Evolutionary conservation across 2,888 invertebrate genomes (phyloP).

Genomic region (Penaeus monodon): DNA sequence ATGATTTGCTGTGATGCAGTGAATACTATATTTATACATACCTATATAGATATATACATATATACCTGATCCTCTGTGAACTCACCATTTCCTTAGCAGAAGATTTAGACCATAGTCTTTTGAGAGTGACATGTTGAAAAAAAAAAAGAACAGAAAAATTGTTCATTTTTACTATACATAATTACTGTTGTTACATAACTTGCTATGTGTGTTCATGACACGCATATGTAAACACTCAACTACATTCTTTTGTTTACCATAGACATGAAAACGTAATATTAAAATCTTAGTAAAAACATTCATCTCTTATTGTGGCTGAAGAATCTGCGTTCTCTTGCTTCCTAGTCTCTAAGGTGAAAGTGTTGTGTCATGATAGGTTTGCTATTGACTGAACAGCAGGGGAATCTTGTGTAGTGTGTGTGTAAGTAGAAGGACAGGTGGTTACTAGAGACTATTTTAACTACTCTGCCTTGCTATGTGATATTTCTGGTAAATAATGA

Average conservation of each 20-base stretch:
- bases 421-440: slow-evolving; percentile 49
- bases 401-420: slow-evolving; percentile 30
- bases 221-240: no score
- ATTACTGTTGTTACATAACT: no score
- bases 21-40: slow-evolving; percentile 18
- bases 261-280: neutral
- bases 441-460: slow-evolving; percentile 55
- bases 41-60: slow-evolving; percentile 14
- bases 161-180: no score
- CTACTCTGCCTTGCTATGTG: slow-evolving; percentile 63
- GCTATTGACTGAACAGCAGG: slow-evolving; percentile 11
- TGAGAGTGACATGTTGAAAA: slow-evolving; percentile 2
- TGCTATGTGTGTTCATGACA: no score
- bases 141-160: no score
- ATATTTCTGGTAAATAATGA: slow-evolving; percentile 57
- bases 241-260: neutral
- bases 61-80: slow-evolving; percentile 42
- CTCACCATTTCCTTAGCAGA: slow-evolving; percentile 42
- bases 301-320: slow-evolving; percentile 48
- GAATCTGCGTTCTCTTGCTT: slow-evolving; percentile 46
- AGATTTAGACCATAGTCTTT: slow-evolving; percentile 28
- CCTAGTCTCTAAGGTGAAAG: slow-evolving; percentile 45
- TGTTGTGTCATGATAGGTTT: slow-evolving; percentile 1
- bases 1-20: slow-evolving; percentile 23
- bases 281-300: slow-evolving; percentile 4